phyloP scores from a whole-genome alignment of 2,113 vertebrate species.

The Cyanoramphus novaezelandiae region DNA sequence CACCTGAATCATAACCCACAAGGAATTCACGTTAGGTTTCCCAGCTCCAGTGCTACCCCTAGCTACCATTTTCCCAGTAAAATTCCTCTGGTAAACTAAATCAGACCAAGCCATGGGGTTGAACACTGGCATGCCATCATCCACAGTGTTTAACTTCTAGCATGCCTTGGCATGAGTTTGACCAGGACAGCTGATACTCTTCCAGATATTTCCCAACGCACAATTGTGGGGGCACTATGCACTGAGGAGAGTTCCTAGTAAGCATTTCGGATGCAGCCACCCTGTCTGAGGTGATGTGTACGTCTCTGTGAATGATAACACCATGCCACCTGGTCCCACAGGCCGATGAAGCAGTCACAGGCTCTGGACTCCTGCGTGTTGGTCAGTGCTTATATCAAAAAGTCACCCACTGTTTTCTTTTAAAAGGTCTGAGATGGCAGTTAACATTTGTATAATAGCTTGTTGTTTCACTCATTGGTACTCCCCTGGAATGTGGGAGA shows the following conservation, averaged over 20 bases:
- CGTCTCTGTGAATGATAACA: background rate
- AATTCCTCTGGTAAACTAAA: background rate
- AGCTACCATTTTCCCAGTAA: background rate
- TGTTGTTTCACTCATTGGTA: background rate
- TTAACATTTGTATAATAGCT: background rate
- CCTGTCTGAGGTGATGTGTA: background rate
- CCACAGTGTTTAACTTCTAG: background rate
- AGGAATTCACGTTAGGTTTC: background rate
- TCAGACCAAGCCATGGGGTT: background rate
- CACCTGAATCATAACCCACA: background rate
- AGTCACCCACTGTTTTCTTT: background rate
- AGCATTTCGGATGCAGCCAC: background rate
- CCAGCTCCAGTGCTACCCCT: background rate
- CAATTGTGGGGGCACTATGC: background rate
- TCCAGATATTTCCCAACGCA: background rate
- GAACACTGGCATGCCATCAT: background rate
- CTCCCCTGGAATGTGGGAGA: background rate
- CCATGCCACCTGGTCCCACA: rapidly evolving
- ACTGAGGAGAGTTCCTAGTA: background rate
- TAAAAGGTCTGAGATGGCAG: background rate
- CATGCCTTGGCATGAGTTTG: background rate
- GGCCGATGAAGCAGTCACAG: rapidly evolving
- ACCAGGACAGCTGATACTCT: background rate
- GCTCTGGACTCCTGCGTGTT: background rate
- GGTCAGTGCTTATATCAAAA: rapidly evolving